Evolutionary conservation across 1,140 invertebrate species (phyloP).

Genomic region (Brachionus plicatilis): DNA sequence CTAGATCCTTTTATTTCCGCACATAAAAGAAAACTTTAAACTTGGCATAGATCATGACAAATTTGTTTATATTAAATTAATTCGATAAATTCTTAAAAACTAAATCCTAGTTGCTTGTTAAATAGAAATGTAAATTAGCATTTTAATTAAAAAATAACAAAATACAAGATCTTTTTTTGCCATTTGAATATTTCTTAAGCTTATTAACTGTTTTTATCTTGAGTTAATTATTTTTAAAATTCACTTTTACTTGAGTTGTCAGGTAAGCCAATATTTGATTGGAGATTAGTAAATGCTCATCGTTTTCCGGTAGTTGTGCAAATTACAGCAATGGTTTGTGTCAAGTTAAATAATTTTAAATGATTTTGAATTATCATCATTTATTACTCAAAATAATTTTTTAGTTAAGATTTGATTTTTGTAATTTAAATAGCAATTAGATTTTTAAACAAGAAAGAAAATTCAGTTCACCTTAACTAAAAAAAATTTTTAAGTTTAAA

Average conservation of each 20-base stretch:
- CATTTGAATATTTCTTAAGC: not conserved
- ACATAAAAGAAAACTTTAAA: constrained; percentile 1
- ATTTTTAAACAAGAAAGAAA: not conserved
- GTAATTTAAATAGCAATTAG: not conserved
- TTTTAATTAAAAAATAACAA: constrained; percentile 39
- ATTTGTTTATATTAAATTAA: constrained; percentile 1
- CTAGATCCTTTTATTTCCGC: not conserved
- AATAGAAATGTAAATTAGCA: constrained; percentile 11
- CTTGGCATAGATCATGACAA: constrained; percentile 12
- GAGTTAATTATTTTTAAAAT: not conserved
- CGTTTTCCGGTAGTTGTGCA: not conserved
- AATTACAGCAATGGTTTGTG: not conserved
- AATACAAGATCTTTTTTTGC: not conserved
- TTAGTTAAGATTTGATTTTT: not conserved
- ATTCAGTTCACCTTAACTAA: not conserved
- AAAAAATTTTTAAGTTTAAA: not conserved
- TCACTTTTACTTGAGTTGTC: not conserved
- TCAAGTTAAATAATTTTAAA: not conserved
- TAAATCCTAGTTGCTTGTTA: not conserved
- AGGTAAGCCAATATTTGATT: not conserved
- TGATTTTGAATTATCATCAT: not conserved
- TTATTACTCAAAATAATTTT: not conserved
- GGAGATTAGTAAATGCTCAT: not conserved
- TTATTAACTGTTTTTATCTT: not conserved
- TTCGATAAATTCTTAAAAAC: not conserved